Conservation (phyloP, 2,888 invertebrate genomes). For the Actias luna region DNA sequence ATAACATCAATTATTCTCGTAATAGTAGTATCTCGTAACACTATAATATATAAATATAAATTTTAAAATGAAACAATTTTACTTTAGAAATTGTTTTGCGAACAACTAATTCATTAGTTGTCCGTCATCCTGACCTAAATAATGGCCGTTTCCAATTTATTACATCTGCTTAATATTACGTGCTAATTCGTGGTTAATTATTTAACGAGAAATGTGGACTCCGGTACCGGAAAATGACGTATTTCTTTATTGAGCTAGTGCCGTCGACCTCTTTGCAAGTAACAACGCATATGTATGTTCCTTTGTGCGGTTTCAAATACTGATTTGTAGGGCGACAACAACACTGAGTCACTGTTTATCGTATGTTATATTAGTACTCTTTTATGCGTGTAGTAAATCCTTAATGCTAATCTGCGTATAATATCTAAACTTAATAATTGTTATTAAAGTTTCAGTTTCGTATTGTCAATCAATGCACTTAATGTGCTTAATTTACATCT, state of each 20-base stretch:
- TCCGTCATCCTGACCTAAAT: not conserved
- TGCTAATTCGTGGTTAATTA: constrained; percentile 42
- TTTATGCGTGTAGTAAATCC: not conserved
- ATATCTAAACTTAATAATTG: too few species aligned
- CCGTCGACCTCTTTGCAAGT: constrained; percentile 62
- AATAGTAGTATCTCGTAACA: not conserved
- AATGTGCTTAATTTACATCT: not conserved
- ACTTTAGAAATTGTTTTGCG: not conserved
- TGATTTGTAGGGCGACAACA: constrained; percentile 61
- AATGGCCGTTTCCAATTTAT: not conserved
- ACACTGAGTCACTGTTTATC: constrained; percentile 67
- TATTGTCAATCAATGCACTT: not conserved
- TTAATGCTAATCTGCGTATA: too few species aligned
- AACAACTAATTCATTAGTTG: not conserved
- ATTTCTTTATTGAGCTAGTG: constrained; percentile 43
- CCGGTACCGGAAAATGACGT: constrained; percentile 65
- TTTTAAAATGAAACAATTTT: not conserved
- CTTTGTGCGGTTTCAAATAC: constrained; percentile 67
- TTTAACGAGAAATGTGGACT: constrained; percentile 44
- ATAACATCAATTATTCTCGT: not conserved
- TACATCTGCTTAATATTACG: constrained; percentile 26
- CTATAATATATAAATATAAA: too few species aligned
- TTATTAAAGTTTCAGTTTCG: too few species aligned
- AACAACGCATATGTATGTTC: constrained; percentile 47
- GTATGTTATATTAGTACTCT: constrained; percentile 45